Base-by-base conservation (phyloP, 1,140 invertebrate genomes). In the Aphelenchoides besseyi region DNA sequence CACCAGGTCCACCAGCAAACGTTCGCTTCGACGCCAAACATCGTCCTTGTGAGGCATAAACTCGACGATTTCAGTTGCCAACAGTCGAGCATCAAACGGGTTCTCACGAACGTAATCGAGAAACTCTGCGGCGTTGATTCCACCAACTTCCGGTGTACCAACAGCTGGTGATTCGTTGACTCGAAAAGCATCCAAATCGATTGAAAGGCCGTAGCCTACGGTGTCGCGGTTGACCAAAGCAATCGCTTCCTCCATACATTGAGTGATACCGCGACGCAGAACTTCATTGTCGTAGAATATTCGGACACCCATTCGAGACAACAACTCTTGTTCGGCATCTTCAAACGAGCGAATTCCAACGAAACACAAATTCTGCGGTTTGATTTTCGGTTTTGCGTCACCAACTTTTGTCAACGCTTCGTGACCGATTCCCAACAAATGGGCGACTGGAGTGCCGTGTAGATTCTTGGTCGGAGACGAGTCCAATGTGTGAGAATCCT, bases 1-100 rank as follows among this genome's bases (percentile, higher is more conserved):
- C 0, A 72, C 52, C 8, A 72, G 30, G 26, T 70, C 69, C 5
- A 33, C 26, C 3, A 72, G 28, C 8, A 72, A 30, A 9, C 66
- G 35, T 28, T 72, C 70, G 33, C 69, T 72, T 26, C 67, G 68
- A n/a, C 29, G 16, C 57, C 57, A 71, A 1, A 53, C 41, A 55
- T 81, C 75, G 32, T 80, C 79, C 18, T 75, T 63, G 67, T 64
- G 36, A 28, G 79, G 79, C 35, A 80, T 70, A 68, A 80, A 80
- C 48, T 80, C 79, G 23, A 80, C 79, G 52, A 80, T 72, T 68
- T 80, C 79, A 16, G 79, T 81, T 0, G 79, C 79, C 32, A 80
- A 57, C 26, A 80, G 57, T 16, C 76, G 52, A 30, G 16, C 73
- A 1, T 70, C 62, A 32, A 81, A 52, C 9, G 73, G 74, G 32